These are phyloP conservation scores for Drosophila bunnanda DNA, from an alignment of 2,888 invertebrate genomes.

Conservation along the genomic window DNA sequence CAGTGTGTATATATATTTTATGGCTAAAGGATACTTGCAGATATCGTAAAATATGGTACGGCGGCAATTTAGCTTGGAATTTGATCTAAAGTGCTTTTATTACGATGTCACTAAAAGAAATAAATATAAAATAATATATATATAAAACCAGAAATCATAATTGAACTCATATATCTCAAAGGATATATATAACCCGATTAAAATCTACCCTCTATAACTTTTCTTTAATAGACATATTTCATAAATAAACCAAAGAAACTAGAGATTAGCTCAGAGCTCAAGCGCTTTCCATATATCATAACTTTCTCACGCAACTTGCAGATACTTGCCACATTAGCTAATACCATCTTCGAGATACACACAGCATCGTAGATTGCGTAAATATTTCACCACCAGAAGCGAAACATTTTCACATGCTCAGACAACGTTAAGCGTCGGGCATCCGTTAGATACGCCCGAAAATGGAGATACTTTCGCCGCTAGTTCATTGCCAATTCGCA, in stretches of 20 bases:
- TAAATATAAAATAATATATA: too few species aligned
- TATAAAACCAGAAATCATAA: neutral
- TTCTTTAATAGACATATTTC: constrained; percentile 3
- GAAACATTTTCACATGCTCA: constrained; percentile 38
- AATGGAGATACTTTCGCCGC: constrained; percentile 36
- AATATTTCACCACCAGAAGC: constrained; percentile 22
- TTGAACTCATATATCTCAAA: neutral
- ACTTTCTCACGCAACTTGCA: constrained; percentile 25
- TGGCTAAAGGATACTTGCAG: constrained; percentile 24
- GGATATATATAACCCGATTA: neutral
- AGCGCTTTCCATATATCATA: constrained; percentile 6
- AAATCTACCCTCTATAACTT: neutral
- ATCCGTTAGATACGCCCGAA: constrained; percentile 40
- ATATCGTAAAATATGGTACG: constrained; percentile 27
- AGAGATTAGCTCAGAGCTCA: constrained; percentile 3
- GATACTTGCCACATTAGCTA: constrained; percentile 11
- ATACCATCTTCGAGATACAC: constrained; percentile 19
- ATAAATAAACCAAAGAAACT: neutral
- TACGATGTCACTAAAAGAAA: neutral
- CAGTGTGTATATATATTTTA: constrained; percentile 29
- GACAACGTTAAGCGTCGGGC: constrained; percentile 28
- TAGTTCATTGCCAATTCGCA: constrained; percentile 66
- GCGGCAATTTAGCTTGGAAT: neutral
- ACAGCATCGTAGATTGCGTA: constrained; percentile 24
- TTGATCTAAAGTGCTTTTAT: neutral